These are phyloP conservation scores for Tetramorium parvispinum DNA, from an alignment of 1,140 invertebrate species.

Conservation along the genomic window DNA sequence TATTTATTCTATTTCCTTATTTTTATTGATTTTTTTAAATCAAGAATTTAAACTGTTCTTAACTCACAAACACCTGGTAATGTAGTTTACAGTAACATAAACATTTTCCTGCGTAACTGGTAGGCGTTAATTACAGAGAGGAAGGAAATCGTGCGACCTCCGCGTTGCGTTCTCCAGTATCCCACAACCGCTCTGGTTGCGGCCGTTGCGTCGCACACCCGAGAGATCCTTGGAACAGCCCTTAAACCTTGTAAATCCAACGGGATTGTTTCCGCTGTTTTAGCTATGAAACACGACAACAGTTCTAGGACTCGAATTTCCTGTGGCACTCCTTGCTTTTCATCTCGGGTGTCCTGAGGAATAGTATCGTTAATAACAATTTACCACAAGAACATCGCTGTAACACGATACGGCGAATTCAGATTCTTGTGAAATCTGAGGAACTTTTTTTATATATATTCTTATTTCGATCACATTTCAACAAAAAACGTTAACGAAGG, in stretches of 20 bases:
- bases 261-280: slow-evolving; percentile 51
- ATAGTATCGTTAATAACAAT: slow-evolving; percentile 56
- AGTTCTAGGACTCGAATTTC: slow-evolving; percentile 32
- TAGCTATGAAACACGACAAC: slow-evolving; percentile 50
- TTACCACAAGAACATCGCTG: slow-evolving; percentile 4
- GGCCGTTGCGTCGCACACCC: slow-evolving; percentile 8
- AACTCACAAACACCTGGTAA: not conserved
- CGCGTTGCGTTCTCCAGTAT: not conserved
- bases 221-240: slow-evolving; percentile 11
- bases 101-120: not conserved
- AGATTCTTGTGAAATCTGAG: slow-evolving; percentile 8
- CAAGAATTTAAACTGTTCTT: not conserved
- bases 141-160: not conserved
- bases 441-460: not conserved
- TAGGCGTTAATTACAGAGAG: slow-evolving; percentile 27
- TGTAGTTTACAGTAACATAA: not conserved
- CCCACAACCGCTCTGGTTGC: not conserved
- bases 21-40: not conserved
- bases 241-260: slow-evolving; percentile 38
- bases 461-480: not conserved
- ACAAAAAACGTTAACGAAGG: not conserved
- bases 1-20: not conserved
- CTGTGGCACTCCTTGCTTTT: slow-evolving; percentile 16
- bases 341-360: slow-evolving; percentile 35
- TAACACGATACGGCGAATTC: not conserved